These are phyloP conservation scores for Mellilla xanthometata DNA, from an alignment of 2,888 invertebrate genomes.

Conservation along the genomic window DNA sequence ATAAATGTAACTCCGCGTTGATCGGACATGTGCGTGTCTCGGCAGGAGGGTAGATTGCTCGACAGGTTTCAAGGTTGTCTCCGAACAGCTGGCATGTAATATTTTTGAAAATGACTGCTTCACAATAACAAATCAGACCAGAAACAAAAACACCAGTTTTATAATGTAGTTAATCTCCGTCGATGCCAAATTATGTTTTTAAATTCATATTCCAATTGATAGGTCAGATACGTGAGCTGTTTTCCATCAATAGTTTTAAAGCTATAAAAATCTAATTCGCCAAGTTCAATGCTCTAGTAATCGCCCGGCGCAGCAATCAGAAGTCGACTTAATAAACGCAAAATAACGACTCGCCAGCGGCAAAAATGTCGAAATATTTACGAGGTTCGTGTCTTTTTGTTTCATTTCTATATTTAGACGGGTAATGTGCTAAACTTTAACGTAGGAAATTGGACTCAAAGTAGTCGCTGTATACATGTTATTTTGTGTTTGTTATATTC, in stretches of 20 bases:
- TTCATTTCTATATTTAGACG: conserved; percentile 56
- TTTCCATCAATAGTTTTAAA: conserved; percentile 32
- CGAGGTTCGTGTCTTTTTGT: conserved; percentile 63
- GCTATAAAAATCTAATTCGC: conserved; percentile 41
- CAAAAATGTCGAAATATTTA: conserved; percentile 73
- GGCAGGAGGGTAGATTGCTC: conserved; percentile 52
- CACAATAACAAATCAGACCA: conserved; percentile 8
- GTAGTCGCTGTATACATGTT: conserved; percentile 42
- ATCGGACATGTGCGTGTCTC: conserved; percentile 63
- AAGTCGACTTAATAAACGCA: conserved; percentile 64
- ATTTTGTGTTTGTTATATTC: conserved; percentile 45
- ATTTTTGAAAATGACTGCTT: conserved; percentile 18
- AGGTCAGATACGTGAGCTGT: conserved; percentile 16
- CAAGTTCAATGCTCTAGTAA: conserved; percentile 70
- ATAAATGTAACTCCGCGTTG: conserved; percentile 64
- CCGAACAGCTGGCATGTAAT: conserved; percentile 43
- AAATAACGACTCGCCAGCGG: conserved; percentile 63
- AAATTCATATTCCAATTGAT: conserved; percentile 19
- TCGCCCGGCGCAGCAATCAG: conserved; percentile 61
- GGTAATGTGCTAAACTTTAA: conserved; percentile 42
- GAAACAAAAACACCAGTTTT: neutral
- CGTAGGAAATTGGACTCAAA: conserved; percentile 54
- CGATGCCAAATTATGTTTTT: conserved; percentile 17
- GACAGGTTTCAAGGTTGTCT: conserved; percentile 62
- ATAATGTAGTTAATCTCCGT: neutral